Evolutionary conservation across 2,113 vertebrate genomes (phyloP).

Genomic region (Diglossa brunneiventris): DNA sequence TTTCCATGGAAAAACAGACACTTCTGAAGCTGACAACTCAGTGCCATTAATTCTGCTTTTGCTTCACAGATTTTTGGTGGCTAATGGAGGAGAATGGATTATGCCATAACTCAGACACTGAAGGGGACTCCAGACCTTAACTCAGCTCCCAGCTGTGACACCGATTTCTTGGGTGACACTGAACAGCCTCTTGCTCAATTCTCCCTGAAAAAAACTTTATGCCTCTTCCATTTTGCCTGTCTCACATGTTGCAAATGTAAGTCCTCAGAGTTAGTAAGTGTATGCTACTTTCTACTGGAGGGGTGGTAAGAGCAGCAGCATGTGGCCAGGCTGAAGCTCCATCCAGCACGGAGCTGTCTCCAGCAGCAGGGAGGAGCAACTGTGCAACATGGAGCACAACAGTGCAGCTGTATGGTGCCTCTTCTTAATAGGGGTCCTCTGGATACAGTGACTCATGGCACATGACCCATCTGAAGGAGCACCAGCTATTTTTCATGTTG

Average conservation of each 20-base stretch:
- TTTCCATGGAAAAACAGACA: constrained; percentile 36
- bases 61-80: not conserved
- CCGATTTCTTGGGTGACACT: not conserved
- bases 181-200: not conserved
- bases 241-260: not conserved
- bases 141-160: not conserved
- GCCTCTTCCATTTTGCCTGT: not conserved
- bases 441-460: not conserved
- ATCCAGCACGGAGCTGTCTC: not conserved
- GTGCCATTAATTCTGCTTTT: not conserved
- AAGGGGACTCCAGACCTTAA: not conserved
- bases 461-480: not conserved
- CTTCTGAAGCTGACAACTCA: not conserved
- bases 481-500: not conserved
- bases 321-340: not conserved
- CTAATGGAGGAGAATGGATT: not conserved
- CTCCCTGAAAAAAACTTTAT: not conserved
- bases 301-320: not conserved
- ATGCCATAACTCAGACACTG: not conserved
- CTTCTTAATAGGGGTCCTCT: not conserved
- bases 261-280: not conserved
- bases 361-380: not conserved
- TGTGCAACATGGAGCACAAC: not conserved
- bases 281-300: not conserved
- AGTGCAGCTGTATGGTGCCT: not conserved